These are phyloP conservation scores for Trichonephila clavata DNA, from an alignment of 1,140 invertebrate species.

Conservation along the genomic window DNA sequence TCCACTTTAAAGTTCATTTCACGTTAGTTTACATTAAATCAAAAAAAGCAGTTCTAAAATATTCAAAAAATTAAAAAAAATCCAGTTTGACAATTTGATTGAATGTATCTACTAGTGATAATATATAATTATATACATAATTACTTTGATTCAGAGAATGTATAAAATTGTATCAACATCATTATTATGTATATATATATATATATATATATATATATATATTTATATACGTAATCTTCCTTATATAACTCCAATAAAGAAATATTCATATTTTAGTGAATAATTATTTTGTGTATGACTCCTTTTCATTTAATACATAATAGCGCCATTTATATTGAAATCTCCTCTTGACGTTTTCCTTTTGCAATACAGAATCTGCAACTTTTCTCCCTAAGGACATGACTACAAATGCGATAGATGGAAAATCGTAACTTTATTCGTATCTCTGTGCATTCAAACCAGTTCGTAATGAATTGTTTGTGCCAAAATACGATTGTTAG, in stretches of 20 bases:
- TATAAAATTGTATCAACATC: neutral
- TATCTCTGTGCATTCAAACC: neutral
- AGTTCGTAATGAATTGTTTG: constrained; percentile 16
- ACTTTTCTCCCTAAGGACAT: neutral
- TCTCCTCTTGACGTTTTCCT: neutral
- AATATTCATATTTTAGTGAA: neutral
- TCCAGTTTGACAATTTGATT: too few species aligned
- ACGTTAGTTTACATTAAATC: too few species aligned
- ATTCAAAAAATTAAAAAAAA: too few species aligned
- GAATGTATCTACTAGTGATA: too few species aligned
- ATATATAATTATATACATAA: too few species aligned
- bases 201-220: too few species aligned
- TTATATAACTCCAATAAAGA: neutral
- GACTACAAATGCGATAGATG: neutral
- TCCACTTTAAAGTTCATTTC: too few species aligned
- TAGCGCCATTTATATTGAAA: neutral
- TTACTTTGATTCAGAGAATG: too few species aligned
- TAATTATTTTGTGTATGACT: neutral
- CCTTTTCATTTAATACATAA: neutral
- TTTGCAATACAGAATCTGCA: neutral
- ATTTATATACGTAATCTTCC: too few species aligned
- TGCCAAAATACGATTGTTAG: neutral
- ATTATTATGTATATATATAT: too few species aligned
- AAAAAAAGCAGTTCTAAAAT: too few species aligned
- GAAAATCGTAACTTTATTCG: neutral